Evolutionary conservation across 2,797 vertebrate species (phyloP).

Genomic region (Notamacropus eugenii): DNA sequence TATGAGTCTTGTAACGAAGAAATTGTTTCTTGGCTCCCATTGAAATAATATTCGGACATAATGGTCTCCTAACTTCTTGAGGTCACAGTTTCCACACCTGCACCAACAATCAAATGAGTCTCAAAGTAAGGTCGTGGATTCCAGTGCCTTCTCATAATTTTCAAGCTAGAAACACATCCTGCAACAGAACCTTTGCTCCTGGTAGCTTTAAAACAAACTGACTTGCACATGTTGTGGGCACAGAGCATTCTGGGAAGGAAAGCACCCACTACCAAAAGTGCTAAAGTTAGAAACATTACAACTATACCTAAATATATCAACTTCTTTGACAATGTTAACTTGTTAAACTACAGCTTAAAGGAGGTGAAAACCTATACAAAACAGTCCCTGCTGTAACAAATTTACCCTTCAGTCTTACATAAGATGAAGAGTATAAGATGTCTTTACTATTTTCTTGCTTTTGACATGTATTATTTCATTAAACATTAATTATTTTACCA

Average conservation of each 20-base stretch:
- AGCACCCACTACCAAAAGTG: conserved; percentile 85
- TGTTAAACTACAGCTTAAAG: conserved; percentile 76
- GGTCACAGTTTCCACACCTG: conserved; percentile 79
- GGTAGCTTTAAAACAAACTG: conserved; percentile 87
- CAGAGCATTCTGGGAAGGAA: conserved; percentile 89
- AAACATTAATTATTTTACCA: conserved; percentile 42
- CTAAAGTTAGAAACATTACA: conserved; percentile 91
- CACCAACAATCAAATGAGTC: conserved; percentile 85
- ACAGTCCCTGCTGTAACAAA: conserved; percentile 48
- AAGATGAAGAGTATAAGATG: conserved; percentile 10
- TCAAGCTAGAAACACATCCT: conserved; percentile 94
- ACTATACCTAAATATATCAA: conserved; percentile 87
- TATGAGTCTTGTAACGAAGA: conserved; percentile 78
- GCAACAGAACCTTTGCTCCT: conserved; percentile 86
- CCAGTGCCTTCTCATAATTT: conserved; percentile 90
- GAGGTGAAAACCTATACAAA: conserved; percentile 62
- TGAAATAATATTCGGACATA: conserved; percentile 85
- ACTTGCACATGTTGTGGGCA: conserved; percentile 87
- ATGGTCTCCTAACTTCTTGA: conserved; percentile 78
- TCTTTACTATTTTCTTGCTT: conserved; percentile 31
- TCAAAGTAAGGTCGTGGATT: conserved; percentile 87
- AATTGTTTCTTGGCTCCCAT: conserved; percentile 83
- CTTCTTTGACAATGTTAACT: conserved; percentile 85
- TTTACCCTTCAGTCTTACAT: conserved; percentile 12
- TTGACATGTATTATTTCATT: conserved; percentile 57